Evolutionary conservation across 2,888 invertebrate species (phyloP).

Genomic region (Myathropa florea): DNA sequence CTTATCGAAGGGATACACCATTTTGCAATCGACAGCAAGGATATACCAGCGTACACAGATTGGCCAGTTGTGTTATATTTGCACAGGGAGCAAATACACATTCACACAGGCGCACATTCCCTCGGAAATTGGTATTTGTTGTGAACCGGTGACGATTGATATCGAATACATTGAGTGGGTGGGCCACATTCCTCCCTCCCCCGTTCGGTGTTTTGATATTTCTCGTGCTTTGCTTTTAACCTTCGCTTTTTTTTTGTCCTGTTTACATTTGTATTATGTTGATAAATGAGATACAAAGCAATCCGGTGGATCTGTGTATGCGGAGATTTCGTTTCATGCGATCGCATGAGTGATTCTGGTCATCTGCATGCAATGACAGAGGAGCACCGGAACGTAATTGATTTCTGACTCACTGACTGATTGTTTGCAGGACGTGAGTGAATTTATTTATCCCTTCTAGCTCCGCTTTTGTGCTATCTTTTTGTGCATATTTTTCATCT

Average conservation of each 20-base stretch:
- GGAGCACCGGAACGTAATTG: conserved; percentile 53
- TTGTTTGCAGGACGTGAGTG: conserved; percentile 64
- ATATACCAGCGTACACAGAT: conserved; percentile 32
- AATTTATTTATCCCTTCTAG: conserved; percentile 58
- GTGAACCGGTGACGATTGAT: conserved; percentile 13
- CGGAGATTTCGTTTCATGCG: conserved; percentile 53
- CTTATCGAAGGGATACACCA: conserved; percentile 25
- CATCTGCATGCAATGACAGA: conserved; percentile 55
- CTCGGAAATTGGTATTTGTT: conserved; percentile 7
- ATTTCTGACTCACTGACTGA: conserved; percentile 68
- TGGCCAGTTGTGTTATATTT: conserved; percentile 53
- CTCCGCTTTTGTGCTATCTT: conserved; percentile 12
- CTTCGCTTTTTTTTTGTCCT: conserved; percentile 54
- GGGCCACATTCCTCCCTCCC: neutral
- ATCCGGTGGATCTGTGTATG: conserved; percentile 45
- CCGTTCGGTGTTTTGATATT: conserved; percentile 40
- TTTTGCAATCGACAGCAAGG: conserved; percentile 46
- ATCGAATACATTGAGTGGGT: neutral
- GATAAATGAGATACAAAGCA: conserved; percentile 67
- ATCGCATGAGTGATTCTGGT: conserved; percentile 62
- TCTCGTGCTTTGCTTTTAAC: conserved; percentile 44
- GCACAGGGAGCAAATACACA: conserved; percentile 12
- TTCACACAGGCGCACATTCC: neutral
- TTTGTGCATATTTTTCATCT: conserved; percentile 31
- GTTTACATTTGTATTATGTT: conserved; percentile 65